phyloP scores from a whole-genome alignment of 2,888 invertebrate genomes.

The Plutella xylostella region DNA sequence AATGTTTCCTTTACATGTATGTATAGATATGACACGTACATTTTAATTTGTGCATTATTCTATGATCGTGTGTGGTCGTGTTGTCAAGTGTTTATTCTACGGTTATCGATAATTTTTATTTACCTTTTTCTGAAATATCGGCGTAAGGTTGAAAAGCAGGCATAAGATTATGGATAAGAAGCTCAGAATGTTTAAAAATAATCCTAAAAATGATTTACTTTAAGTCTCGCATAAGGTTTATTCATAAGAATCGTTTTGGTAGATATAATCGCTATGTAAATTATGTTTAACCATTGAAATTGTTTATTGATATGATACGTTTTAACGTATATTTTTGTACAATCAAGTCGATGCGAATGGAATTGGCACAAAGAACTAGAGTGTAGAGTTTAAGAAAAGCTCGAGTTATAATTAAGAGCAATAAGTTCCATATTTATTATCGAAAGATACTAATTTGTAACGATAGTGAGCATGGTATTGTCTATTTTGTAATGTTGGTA shows the following conservation, averaged over 20 bases:
- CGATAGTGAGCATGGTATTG: constrained; percentile 62
- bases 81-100: constrained; percentile 36
- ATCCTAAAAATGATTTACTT: not conserved
- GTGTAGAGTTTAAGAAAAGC: constrained; percentile 37
- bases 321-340: constrained; percentile 63
- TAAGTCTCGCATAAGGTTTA: not conserved
- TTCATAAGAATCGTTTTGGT: not conserved
- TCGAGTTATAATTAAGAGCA: constrained; percentile 35
- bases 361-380: constrained; percentile 54
- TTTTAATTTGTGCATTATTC: not conserved
- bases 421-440: constrained; percentile 47
- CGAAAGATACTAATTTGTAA: constrained; percentile 52
- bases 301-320: constrained; percentile 44
- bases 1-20: not conserved
- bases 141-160: not conserved
- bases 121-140: constrained; percentile 61
- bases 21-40: not conserved
- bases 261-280: constrained; percentile 38
- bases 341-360: constrained; percentile 56
- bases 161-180: constrained; percentile 3
- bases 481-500: constrained; percentile 61
- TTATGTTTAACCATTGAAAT: constrained; percentile 45
- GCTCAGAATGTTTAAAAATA: constrained; percentile 2
- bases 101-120: constrained; percentile 47
- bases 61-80: constrained; percentile 48